A percentile compares a stretch with the other conserved stretches of the same genome.
phyloP scores from a whole-genome alignment of 35 echinoderm and acorn worm species.

The Lytechinus variegatus region DNA sequence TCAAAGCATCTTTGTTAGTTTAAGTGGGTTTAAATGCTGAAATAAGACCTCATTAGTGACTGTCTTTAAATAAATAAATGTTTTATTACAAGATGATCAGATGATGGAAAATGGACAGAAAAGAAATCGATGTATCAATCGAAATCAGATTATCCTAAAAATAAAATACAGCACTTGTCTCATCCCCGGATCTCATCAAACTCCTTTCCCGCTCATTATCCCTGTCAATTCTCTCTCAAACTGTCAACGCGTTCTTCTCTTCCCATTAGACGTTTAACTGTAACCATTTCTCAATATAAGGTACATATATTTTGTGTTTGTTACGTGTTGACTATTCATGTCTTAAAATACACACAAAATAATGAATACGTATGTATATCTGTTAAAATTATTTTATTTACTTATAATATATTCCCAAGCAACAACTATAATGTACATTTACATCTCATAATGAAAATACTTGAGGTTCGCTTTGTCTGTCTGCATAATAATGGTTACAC shows the following conservation, averaged over 20 bases:
- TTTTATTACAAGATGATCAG: slow-evolving; percentile 11
- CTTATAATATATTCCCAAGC: not conserved
- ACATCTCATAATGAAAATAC: not conserved
- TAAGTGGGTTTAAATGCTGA: not conserved
- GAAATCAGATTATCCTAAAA: not conserved
- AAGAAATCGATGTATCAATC: not conserved
- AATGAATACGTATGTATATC: not conserved
- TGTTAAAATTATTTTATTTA: not conserved
- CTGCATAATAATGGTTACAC: not conserved
- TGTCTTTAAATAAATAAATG: not conserved
- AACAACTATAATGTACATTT: not conserved
- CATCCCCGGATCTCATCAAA: not conserved
- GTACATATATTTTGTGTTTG: too few species aligned
- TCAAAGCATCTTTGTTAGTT: not conserved
- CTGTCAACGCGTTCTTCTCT: not conserved
- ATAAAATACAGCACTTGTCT: not conserved
- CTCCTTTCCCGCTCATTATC: not conserved
- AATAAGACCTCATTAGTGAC: not conserved
- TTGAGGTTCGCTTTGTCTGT: not conserved
- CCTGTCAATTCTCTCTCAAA: not conserved
- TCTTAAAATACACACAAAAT: not conserved
- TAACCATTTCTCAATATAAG: too few species aligned
- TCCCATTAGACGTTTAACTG: not conserved
- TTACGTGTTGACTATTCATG: too few species aligned
- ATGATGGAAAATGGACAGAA: not conserved